These are phyloP conservation scores for roundworm (Caenorhabditis elegans) DNA, from an alignment of 1,140 invertebrate species.

Conservation along the genomic window WBcel235 BX284602.5:6662501-6663000, in stretches of 20 bases:
- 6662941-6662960: neutral
- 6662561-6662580: too few species aligned
- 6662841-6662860: conserved; percentile 5
- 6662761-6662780: neutral
- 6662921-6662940: too few species aligned
- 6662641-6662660: too few species aligned
- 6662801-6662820: neutral
- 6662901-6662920: neutral
- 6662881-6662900: neutral
- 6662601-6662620: too few species aligned
- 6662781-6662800: neutral
- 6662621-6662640: too few species aligned
- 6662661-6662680: too few species aligned
- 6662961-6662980: neutral
- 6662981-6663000: neutral
- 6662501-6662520: too few species aligned
- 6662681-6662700: neutral
- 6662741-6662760: neutral
- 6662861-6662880: neutral
- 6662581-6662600: neutral
- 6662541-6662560: too few species aligned
- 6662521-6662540: too few species aligned
- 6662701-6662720: neutral
- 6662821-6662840: neutral
- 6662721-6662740: neutral